Evolutionary conservation across 2,888 invertebrate species (phyloP), one percentile per base, ranked within the genome.

Genomic region (Julus scandinavius): DNA sequence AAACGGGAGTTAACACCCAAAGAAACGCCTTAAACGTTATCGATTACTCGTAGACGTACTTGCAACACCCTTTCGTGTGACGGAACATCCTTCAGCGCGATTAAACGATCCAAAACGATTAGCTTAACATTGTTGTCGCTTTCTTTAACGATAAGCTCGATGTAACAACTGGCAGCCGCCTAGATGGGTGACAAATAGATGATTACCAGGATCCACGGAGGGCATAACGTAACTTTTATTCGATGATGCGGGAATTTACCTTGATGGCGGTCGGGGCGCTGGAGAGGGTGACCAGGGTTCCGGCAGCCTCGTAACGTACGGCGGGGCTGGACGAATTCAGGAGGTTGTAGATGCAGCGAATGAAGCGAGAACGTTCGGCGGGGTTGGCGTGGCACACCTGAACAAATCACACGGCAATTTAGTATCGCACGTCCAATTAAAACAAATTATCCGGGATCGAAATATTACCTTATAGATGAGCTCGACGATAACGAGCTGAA

Each of bases 101-200:
- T 96, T 90, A 99, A 94, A 38, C 99, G 95, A 91, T 98, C 99
- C 91, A 99, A 93, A 11, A 99, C 99, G 91, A 99, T 99, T 89
- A 99, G 94, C 93, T 99, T 99, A 20, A 99, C 99, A 93, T 99
- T 99, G 93, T 99, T 99, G 93, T 99, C 99, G 93, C 98, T 98
- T 92, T 99, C 99, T 93, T 99, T 99, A n/a, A 99, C 96, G 89
- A 99, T 98, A 90, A 99, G 93, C 92, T 99, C 99, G 91, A 99
- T 99, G 93, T 99, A 99, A 93, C 99, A 98, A 72, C 96, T 96
- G 2, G 99, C 99, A 0, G 99, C 99, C 50, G 98, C 98, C 95
- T 94, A 90, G 40, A 90, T 90, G 89, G 86, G n/a, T 41, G 88
- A 88, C 20, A 87, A 87, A n/a, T n/a, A n/a, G n/a, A n/a, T n/a